A percentile compares a stretch with the other conserved stretches of the same genome.
Evolutionary conservation across 2,797 vertebrate genomes (phyloP).

Genomic region (Crocidura indochinensis): DNA sequence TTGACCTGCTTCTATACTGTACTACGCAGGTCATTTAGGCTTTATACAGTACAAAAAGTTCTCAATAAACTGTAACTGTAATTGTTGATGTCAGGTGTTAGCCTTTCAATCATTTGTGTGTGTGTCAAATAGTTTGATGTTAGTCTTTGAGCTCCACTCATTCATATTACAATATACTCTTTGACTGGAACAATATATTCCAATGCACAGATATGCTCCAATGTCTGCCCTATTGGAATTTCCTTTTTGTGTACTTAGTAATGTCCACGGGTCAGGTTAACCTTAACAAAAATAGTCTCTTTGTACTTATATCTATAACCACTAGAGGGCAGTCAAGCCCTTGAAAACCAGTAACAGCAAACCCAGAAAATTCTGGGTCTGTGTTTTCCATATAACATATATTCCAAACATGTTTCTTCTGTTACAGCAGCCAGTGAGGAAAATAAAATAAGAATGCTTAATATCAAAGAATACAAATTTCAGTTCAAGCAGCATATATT

Average conservation of each 20-base stretch:
- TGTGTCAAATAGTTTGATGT: neutral
- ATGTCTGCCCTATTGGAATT: too few species aligned
- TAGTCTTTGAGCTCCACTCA: neutral
- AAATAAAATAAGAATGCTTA: neutral
- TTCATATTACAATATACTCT: neutral
- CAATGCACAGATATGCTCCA: neutral
- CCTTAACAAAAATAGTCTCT: neutral
- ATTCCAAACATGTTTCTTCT: slow-evolving; percentile 15
- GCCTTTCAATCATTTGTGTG: neutral
- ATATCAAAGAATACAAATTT: neutral
- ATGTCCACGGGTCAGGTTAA: neutral
- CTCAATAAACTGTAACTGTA: neutral
- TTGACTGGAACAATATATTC: too few species aligned
- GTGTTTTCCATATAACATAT: neutral
- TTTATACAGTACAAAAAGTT: neutral
- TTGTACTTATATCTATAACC: neutral
- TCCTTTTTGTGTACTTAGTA: neutral
- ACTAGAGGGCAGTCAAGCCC: slow-evolving; percentile 67
- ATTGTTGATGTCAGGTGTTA: neutral
- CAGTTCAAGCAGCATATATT: slow-evolving; percentile 7
- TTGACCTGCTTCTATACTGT: neutral
- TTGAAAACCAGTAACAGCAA: neutral
- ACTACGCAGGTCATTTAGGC: neutral
- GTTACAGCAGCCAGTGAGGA: neutral
- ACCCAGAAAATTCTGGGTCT: neutral